Conservation (phyloP, 2,888 invertebrate species). For the Noctua janthe region DNA sequence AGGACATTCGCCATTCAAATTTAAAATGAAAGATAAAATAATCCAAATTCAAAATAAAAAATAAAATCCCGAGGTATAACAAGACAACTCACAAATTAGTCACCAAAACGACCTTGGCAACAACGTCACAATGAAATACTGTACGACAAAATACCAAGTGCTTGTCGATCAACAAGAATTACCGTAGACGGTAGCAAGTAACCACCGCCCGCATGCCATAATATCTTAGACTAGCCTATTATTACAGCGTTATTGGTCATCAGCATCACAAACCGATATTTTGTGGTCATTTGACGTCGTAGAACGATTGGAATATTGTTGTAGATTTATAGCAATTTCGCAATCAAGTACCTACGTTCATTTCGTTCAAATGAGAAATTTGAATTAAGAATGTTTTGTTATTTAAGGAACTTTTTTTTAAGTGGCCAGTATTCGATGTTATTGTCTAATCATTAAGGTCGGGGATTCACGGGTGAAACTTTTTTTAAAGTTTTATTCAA, state of each 20-base stretch:
- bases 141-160: constrained; percentile 49
- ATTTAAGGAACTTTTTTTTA: constrained; percentile 21
- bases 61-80: constrained; percentile 6
- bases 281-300: constrained; percentile 78
- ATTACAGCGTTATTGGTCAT: constrained; percentile 75
- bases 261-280: constrained; percentile 73
- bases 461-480: background rate
- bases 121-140: constrained; percentile 51
- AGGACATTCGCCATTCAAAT: background rate
- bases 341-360: constrained; percentile 40
- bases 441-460: constrained; percentile 6
- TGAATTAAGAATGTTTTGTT: constrained; percentile 48
- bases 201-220: constrained; percentile 65
- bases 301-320: constrained; percentile 66
- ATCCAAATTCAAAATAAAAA: background rate
- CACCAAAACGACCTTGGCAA: constrained; percentile 55
- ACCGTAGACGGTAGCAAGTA: constrained; percentile 68
- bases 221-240: constrained; percentile 65
- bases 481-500: background rate
- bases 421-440: constrained; percentile 27
- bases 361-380: constrained; percentile 38
- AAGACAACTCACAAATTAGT: constrained; percentile 46
- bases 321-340: constrained; percentile 70
- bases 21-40: background rate
- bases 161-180: constrained; percentile 63